Conservation (phyloP, 2,888 invertebrate species). For the Cosmia pyralina region DNA sequence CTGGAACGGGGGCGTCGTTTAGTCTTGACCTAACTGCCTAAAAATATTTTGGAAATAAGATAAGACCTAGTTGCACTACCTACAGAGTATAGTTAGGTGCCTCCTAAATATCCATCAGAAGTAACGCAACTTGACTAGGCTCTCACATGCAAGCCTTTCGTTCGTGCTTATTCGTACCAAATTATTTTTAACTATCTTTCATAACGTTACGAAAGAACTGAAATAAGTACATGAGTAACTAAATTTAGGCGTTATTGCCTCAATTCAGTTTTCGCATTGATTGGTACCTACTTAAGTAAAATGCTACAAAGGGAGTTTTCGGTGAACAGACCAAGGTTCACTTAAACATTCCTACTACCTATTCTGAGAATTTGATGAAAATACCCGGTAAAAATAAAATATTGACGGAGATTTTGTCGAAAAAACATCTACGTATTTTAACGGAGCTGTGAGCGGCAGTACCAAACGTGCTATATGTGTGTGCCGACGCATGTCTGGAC, state of each 20-base stretch:
- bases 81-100: background rate
- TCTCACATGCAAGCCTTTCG: background rate
- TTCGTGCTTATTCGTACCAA: background rate
- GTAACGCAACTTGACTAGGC: background rate
- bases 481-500: conserved; percentile 80
- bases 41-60: background rate
- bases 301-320: conserved; percentile 4
- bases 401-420: conserved; percentile 80
- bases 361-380: conserved; percentile 70
- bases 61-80: background rate
- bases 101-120: background rate
- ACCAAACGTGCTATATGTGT: conserved; percentile 73
- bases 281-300: background rate
- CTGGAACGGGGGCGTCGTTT: background rate
- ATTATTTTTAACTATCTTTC: conserved; percentile 15
- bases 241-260: conserved; percentile 12
- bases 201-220: conserved; percentile 31
- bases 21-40: background rate
- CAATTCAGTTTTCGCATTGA: background rate
- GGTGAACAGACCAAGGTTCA: conserved; percentile 60
- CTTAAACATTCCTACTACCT: conserved; percentile 61
- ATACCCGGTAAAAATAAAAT: conserved; percentile 85
- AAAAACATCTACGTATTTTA: conserved; percentile 63
- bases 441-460: conserved; percentile 67
- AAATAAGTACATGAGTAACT: conserved; percentile 11